Evolutionary conservation across 2,113 vertebrate genomes (phyloP), one percentile per base, ranked within the genome.

Genomic region (Brachypteracias leptosomus): DNA sequence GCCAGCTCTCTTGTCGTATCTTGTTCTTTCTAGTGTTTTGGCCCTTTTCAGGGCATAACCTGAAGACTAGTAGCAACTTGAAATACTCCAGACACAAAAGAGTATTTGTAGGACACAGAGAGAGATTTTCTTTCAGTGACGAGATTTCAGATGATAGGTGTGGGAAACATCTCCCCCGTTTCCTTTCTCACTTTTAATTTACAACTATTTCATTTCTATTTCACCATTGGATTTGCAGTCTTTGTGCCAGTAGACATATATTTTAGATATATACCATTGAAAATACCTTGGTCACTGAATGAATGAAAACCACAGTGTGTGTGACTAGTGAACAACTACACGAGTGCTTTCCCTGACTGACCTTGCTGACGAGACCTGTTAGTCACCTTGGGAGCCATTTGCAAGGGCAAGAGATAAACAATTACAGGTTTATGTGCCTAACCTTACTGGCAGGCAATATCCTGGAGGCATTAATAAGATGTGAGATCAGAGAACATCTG

Each of bases 401-500:
- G 47, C 94, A 97, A 89, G 90, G 93, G 93, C 80, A 96, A 55
- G 65, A 91, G 89, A 93, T 81, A 66, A 96, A 95, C 76, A 96
- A 66, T 95, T 96, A 86, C 57, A 93, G 91, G 76, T 92, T 73
- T 61, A 51, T 91, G 88, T 94, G 71, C 84, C 82, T 95, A 87
- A 83, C 84, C 91, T 97, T 95, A 90, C 76, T 95, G 85, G 93
- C 94, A 95, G 93, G 85, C 93, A 94, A 83, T 91, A 95, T 97
- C 84, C 66, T 93, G 96, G 94, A 95, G 78, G 75, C 46, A 20
- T 94, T 97, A 96, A 95, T 95, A 95, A 95, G 74, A 88, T 80
- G 94, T 97, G 97, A 97, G 97, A 95, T 98, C 96, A 96, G 90
- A 89, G 94, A 97, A 96, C 92, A 96, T 97, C 95, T 97, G 95